Evolutionary conservation across 1,140 invertebrate species (phyloP).

Genomic region (Hormaphis cornu): DNA sequence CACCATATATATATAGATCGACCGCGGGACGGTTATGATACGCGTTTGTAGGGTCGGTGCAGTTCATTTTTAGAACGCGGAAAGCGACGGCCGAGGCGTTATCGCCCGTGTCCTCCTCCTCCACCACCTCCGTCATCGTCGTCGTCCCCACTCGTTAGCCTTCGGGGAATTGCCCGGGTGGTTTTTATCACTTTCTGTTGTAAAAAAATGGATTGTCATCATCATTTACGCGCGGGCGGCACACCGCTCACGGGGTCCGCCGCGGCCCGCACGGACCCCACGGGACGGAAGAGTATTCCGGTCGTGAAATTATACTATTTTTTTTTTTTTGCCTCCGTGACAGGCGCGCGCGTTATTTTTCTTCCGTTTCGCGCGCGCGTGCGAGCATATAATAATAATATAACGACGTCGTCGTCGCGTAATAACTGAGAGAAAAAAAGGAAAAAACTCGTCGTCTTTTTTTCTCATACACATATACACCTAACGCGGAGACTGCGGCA

Average conservation of each 20-base stretch:
- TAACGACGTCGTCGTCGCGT: not conserved
- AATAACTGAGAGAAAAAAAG: too few species aligned
- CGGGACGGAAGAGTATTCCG: constrained; percentile 15
- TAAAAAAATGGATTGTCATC: constrained; percentile 34
- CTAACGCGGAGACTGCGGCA: too few species aligned
- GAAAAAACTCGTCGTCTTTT: not conserved
- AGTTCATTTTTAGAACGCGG: constrained; percentile 19
- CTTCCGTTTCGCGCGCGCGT: not conserved
- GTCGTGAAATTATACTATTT: constrained; percentile 18
- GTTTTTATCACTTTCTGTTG: constrained; percentile 34
- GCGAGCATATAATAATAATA: too few species aligned
- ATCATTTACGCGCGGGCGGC: constrained; percentile 29
- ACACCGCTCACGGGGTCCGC: not conserved
- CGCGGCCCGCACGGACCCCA: not conserved
- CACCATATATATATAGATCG: not conserved
- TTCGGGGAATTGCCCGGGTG: constrained; percentile 23
- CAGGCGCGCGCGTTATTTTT: constrained; percentile 16
- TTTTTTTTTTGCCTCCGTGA: not conserved
- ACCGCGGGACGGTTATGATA: too few species aligned
- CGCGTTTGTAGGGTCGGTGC: too few species aligned
- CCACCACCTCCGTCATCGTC: too few species aligned
- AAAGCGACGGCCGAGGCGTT: constrained; percentile 11
- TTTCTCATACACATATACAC: not conserved
- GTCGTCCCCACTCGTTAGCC: constrained; percentile 26
- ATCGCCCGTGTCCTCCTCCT: constrained; percentile 19